Conservation (phyloP, 2,113 vertebrate species). For the Plecturocebus donacophilus region DNA sequence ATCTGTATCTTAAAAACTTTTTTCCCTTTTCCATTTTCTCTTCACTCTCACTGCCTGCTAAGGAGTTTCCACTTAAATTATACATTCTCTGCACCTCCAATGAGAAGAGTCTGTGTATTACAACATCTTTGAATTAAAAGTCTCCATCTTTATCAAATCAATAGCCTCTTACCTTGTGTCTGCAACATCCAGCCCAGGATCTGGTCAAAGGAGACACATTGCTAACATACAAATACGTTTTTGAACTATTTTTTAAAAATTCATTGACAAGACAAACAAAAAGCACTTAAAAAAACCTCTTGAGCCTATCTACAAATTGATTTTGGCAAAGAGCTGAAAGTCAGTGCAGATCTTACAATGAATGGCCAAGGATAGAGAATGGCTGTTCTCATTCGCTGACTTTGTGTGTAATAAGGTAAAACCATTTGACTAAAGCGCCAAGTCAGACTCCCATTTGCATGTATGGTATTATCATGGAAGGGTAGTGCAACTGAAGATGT, state of each 20-base stretch:
- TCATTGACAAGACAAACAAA: neutral
- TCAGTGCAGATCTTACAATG: accelerated
- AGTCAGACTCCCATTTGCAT: neutral
- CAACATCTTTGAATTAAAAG: neutral
- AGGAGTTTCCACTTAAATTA: neutral
- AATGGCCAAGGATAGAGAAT: neutral
- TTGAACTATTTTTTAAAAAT: neutral
- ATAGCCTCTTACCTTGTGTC: neutral
- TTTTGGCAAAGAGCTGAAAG: neutral
- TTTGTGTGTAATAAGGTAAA: no score
- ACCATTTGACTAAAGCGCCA: neutral
- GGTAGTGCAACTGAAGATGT: neutral
- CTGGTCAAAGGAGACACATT: neutral
- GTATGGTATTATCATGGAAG: neutral
- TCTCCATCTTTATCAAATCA: neutral
- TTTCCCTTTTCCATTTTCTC: neutral
- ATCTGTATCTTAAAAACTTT: neutral
- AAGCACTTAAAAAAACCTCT: neutral
- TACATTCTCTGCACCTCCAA: neutral
- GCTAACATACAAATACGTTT: neutral
- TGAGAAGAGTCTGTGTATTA: neutral
- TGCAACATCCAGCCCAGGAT: neutral
- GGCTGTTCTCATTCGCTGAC: neutral
- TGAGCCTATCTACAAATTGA: neutral
- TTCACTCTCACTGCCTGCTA: neutral